These are phyloP conservation scores for Nymphalis io DNA, from an alignment of 1,140 invertebrate species.

Conservation along the genomic window DNA sequence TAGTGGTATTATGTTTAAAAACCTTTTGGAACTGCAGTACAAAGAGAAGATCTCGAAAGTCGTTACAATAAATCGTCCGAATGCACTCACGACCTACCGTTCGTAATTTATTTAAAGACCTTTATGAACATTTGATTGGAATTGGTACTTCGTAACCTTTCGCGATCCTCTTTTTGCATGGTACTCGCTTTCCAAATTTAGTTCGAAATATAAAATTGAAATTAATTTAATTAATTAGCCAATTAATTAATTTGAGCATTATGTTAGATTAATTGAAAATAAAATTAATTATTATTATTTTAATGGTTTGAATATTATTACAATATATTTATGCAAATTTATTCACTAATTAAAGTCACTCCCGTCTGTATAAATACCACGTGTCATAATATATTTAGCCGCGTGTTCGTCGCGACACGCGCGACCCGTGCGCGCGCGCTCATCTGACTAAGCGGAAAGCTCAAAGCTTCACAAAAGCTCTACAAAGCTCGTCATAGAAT, in stretches of 20 bases:
- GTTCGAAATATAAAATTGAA: not conserved
- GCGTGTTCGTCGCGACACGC: constrained; percentile 47
- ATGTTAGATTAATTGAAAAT: not conserved
- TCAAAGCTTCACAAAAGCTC: constrained; percentile 54
- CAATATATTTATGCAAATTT: not conserved
- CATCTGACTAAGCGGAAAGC: constrained; percentile 62
- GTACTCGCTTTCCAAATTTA: not conserved
- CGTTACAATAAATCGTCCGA: constrained; percentile 53
- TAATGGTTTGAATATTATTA: not conserved
- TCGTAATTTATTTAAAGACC: constrained; percentile 52
- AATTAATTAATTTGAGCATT: not conserved
- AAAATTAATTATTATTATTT: not conserved
- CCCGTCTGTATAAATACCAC: constrained; percentile 26
- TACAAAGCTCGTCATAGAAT: constrained; percentile 29
- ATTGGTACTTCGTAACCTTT: constrained; percentile 22
- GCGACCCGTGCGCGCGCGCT: constrained; percentile 66
- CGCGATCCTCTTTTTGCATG: constrained; percentile 7
- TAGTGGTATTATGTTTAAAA: constrained; percentile 30
- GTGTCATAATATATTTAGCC: constrained; percentile 47
- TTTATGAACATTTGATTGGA: constrained; percentile 40
- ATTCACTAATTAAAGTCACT: constrained; percentile 30
- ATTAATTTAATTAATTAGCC: not conserved
- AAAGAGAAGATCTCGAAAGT: constrained; percentile 38
- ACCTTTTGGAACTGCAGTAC: constrained; percentile 39
- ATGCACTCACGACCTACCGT: constrained; percentile 47